Evolutionary conservation across 2,797 vertebrate species (phyloP).

Genomic region (Leucoraja ocellata): DNA sequence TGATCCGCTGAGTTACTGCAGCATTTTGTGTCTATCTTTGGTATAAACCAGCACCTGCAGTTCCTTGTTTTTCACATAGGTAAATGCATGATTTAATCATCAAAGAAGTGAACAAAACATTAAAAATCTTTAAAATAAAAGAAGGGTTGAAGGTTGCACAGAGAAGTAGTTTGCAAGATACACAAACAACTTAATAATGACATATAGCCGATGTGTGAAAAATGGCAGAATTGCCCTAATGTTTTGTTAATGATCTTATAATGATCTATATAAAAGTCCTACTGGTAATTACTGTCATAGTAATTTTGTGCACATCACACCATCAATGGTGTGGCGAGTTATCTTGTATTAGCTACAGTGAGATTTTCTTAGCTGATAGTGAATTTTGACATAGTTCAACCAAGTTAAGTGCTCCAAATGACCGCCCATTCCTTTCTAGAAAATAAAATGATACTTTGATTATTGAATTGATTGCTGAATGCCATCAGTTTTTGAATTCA

Average conservation of each 20-base stretch:
- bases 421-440: background rate
- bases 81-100: background rate
- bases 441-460: background rate
- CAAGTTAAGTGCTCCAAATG: background rate
- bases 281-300: conserved; percentile 62
- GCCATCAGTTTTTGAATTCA: background rate
- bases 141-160: conserved; percentile 45
- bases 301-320: conserved; percentile 46
- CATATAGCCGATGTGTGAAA: conserved; percentile 67
- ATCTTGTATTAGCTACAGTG: background rate
- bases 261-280: conserved; percentile 60
- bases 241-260: conserved; percentile 63
- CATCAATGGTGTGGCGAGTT: background rate
- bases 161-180: conserved; percentile 54
- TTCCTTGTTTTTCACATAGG: too few relatives aligned
- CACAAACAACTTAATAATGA: conserved; percentile 57
- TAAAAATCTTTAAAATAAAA: background rate
- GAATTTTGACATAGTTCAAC: background rate
- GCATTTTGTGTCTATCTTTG: too few relatives aligned
- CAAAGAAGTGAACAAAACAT: conserved; percentile 40
- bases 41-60: too few relatives aligned
- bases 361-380: background rate
- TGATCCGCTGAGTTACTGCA: too few relatives aligned
- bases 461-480: background rate
- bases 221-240: conserved; percentile 64